Evolutionary conservation across 2,113 vertebrate genomes (phyloP), one percentile per base, ranked within the genome.

Genomic region (Oreochromis niloticus): DNA sequence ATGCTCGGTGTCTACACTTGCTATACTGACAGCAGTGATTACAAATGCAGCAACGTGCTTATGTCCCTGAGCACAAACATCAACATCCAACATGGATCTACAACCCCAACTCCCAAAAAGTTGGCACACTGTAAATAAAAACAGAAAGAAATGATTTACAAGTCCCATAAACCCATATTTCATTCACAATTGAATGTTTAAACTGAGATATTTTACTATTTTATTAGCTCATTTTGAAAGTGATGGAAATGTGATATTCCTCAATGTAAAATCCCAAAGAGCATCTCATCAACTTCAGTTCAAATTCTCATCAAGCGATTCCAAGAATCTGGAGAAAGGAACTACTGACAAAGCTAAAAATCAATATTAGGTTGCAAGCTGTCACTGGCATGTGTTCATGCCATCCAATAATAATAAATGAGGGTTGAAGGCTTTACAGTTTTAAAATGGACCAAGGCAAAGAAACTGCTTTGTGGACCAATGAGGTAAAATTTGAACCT

Each of bases 331-430:
- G 32, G 32, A 39, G 34, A 66, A 36, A 66, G 59, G 36, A 36
- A 11, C 32, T 36, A 36, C 32, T 3, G 32, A 66, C 6, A 1
- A 12, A 36, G 61, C 61, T 66, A 36, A 66, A 66, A 39, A 39
- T 66, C 32, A 13, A n/a, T 39, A 56, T 4, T 56, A 10, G 54
- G 3, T 0, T 12, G 54, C 54, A 27, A 56, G 54, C 54, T 56
- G 30, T 34, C 3, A 0, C 30, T 17, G 57, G 16, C 30, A 61
- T 34, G 30, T 34, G 61, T 63, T 36, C 30, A 4, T 63, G 17
- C 36, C 61, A 10, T 30, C 13, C 68, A 75, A 0, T n/a, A 66
- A 66, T 66, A 36, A 36, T 1, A 30, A 0, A 75, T 30, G 0
- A 27, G 30, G 22, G 41, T 30, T 19, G 24, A 75, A 30, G 22